phyloP scores from a whole-genome alignment of 2,113 vertebrate genomes.

The Gopherus flavomarginatus region DNA sequence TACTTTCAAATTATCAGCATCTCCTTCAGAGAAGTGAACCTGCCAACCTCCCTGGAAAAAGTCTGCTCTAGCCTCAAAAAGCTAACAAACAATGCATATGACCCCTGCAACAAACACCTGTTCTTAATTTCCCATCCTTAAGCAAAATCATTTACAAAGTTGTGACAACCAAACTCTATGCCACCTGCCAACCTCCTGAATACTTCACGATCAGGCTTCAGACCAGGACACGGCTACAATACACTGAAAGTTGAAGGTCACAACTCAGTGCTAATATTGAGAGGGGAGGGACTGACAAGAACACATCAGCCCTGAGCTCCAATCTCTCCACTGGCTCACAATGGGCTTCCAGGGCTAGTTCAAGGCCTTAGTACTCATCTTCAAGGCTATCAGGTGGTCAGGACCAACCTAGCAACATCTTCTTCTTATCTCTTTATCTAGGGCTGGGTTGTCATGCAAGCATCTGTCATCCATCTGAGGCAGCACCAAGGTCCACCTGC shows the following conservation, averaged over 20 bases:
- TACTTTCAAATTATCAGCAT: background rate
- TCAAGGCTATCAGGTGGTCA: background rate
- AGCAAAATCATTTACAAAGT: background rate
- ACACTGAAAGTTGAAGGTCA: background rate
- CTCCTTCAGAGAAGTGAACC: background rate
- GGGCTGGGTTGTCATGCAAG: too few species aligned
- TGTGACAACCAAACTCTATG: background rate
- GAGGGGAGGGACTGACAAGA: background rate
- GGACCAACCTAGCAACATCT: background rate
- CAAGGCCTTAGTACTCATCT: background rate
- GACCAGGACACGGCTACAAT: background rate
- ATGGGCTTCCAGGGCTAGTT: rapidly evolving
- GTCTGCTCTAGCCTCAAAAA: too few species aligned
- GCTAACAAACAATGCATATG: too few species aligned
- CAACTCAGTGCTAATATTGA: background rate
- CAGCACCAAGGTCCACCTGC: too few species aligned
- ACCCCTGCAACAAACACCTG: too few species aligned
- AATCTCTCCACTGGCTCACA: rapidly evolving
- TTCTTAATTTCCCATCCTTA: background rate
- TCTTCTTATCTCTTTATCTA: too few species aligned
- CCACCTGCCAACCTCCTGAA: background rate
- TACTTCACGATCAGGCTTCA: background rate
- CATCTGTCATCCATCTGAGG: too few species aligned
- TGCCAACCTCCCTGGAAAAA: too few species aligned
- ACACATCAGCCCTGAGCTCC: background rate